These are phyloP conservation scores for Epizoanthus stellaris DNA, from an alignment of 92 coral and sea anemone genomes.

Conservation along the genomic window DNA sequence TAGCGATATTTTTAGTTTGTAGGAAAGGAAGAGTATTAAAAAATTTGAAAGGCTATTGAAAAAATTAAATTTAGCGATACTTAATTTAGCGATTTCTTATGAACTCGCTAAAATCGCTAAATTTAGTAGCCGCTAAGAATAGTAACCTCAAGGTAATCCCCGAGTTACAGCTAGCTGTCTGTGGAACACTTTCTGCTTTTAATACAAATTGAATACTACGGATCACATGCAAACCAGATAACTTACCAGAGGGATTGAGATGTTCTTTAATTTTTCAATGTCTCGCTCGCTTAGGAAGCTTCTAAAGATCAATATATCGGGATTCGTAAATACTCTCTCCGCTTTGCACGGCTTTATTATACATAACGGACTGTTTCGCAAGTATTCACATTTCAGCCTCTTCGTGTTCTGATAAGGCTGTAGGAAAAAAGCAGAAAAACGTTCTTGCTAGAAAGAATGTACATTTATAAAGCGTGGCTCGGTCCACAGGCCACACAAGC, in stretches of 20 bases:
- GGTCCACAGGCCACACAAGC: neutral
- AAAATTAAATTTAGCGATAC: no score
- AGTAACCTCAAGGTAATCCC: neutral
- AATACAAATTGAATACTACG: neutral
- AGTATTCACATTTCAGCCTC: constrained; percentile 78
- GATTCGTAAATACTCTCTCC: constrained; percentile 92
- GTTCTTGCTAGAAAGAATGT: no score
- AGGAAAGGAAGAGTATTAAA: no score
- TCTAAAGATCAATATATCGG: constrained; percentile 85
- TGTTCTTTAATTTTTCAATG: constrained; percentile 75
- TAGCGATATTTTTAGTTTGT: no score
- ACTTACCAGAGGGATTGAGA: constrained; percentile 90
- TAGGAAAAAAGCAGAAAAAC: no score
- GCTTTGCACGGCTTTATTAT: constrained; percentile 77
- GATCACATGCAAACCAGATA: neutral
- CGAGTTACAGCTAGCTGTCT: no score
- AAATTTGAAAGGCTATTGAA: no score
- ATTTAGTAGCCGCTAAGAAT: no score
- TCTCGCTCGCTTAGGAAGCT: constrained; percentile 78
- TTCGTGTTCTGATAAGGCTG: constrained; percentile 82
- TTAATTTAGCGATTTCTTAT: no score
- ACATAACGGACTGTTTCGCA: constrained; percentile 74
- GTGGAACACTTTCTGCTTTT: no score
- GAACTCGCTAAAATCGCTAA: no score
- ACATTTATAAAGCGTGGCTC: neutral